A percentile compares a stretch with the other conserved stretches of the same genome.
Evolutionary conservation across 2,888 invertebrate genomes (phyloP).

Genomic region (Agonum fuliginosum): DNA sequence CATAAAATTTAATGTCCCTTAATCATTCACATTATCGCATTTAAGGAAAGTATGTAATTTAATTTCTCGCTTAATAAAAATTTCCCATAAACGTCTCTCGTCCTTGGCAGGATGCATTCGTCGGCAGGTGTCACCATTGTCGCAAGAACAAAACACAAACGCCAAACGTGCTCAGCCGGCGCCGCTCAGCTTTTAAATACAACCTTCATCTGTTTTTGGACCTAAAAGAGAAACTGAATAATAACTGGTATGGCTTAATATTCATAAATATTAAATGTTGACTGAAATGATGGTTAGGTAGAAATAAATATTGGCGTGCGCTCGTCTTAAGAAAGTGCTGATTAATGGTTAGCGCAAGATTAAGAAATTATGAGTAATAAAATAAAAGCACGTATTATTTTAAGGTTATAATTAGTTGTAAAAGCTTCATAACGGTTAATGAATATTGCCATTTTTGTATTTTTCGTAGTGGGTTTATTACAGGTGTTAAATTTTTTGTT

Average conservation of each 20-base stretch:
- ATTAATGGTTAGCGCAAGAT: constrained; percentile 10
- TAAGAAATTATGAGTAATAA: constrained; percentile 37
- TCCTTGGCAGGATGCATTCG: constrained; percentile 9
- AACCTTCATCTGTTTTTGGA: constrained; percentile 38
- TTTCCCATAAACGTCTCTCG: constrained; percentile 1
- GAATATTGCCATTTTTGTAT: constrained; percentile 20
- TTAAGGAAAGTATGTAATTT: not conserved
- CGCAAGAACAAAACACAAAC: not conserved
- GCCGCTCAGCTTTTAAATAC: not conserved
- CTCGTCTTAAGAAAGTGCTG: constrained; percentile 6
- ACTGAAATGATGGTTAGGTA: not conserved
- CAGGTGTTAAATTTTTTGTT: constrained; percentile 38
- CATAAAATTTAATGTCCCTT: not conserved
- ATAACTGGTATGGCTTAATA: constrained; percentile 18
- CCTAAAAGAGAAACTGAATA: constrained; percentile 36
- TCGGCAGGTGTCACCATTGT: constrained; percentile 28
- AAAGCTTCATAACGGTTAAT: constrained; percentile 11
- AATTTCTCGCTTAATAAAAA: not conserved
- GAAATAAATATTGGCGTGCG: not conserved
- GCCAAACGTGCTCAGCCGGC: not conserved
- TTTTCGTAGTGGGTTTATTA: not conserved
- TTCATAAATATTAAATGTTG: not conserved
- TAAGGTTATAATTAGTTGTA: constrained; percentile 22
- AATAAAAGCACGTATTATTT: constrained; percentile 10
- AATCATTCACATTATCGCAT: not conserved